A percentile compares a stretch with the other conserved stretches of the same genome.
Conservation (phyloP, 2,888 invertebrate species). For the Acronicta leporina region DNA sequence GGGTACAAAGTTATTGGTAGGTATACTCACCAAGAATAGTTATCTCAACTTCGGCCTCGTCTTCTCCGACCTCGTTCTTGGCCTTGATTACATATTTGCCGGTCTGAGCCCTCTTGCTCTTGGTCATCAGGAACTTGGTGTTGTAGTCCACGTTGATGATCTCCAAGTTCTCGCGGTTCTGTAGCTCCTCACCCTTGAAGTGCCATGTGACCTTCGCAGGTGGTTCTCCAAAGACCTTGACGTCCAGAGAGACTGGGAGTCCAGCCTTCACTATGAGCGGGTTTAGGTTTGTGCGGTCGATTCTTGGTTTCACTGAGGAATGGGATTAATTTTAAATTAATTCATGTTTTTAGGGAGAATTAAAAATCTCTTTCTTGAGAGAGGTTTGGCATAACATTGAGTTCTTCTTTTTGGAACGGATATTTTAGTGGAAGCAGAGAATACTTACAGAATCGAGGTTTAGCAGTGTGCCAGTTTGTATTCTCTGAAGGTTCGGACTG, state of each 20-base stretch:
- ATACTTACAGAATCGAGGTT: constrained; percentile 95
- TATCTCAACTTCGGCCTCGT: constrained; percentile 96
- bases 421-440: no score
- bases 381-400: no score
- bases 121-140: constrained; percentile 96
- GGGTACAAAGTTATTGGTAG: no score
- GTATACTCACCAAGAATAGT: constrained; percentile 91
- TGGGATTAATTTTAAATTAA: neutral
- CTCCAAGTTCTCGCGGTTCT: constrained; percentile 90
- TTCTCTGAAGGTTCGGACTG: constrained; percentile 97
- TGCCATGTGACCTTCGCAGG: constrained; percentile 97
- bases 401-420: no score
- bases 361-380: no score
- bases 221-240: constrained; percentile 97
- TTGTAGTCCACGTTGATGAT: constrained; percentile 96
- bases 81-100: constrained; percentile 97
- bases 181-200: constrained; percentile 92
- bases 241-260: constrained; percentile 95
- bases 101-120: constrained; percentile 93
- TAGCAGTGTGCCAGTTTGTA: constrained; percentile 97
- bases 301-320: constrained; percentile 95
- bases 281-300: constrained; percentile 96
- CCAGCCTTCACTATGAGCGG: constrained; percentile 96
- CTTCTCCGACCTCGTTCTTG: constrained; percentile 97
- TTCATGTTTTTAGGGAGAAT: no score